Conservation (phyloP, 1,140 invertebrate species). For the Ephestia elutella region DNA sequence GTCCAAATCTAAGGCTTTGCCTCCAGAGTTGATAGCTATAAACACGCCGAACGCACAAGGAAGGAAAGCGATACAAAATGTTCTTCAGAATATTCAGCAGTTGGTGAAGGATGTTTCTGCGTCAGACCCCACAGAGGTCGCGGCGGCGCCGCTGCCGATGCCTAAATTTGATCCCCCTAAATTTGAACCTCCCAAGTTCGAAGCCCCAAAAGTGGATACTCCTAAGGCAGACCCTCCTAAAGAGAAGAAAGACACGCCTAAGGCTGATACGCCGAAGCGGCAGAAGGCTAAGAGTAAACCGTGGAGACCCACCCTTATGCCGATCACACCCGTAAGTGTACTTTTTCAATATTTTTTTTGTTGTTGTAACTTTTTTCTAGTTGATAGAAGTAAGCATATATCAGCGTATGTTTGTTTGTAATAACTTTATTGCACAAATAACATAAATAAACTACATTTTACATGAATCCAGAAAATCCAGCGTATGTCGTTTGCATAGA, state of each 20-base stretch:
- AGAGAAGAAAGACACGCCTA: slow-evolving; percentile 17
- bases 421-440: too few species aligned
- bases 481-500: too few species aligned
- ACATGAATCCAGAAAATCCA: too few species aligned
- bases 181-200: slow-evolving; percentile 15
- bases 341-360: neutral
- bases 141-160: slow-evolving; percentile 40
- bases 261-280: slow-evolving; percentile 64
- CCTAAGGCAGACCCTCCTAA: slow-evolving; percentile 16
- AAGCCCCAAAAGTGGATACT: slow-evolving; percentile 12
- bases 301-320: slow-evolving; percentile 81
- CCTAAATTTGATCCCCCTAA: slow-evolving; percentile 37
- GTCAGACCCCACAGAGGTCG: slow-evolving; percentile 56
- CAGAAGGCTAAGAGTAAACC: slow-evolving; percentile 74
- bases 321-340: slow-evolving; percentile 72
- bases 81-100: slow-evolving; percentile 70
- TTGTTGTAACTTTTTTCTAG: too few species aligned
- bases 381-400: too few species aligned
- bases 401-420: too few species aligned
- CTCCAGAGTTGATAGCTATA: slow-evolving; percentile 69
- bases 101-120: slow-evolving; percentile 63
- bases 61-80: slow-evolving; percentile 67
- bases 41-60: slow-evolving; percentile 64
- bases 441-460: too few species aligned
- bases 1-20: slow-evolving; percentile 47